Evolutionary conservation across 2,888 invertebrate species (phyloP).

Genomic region (Aproaerema taeniolella): DNA sequence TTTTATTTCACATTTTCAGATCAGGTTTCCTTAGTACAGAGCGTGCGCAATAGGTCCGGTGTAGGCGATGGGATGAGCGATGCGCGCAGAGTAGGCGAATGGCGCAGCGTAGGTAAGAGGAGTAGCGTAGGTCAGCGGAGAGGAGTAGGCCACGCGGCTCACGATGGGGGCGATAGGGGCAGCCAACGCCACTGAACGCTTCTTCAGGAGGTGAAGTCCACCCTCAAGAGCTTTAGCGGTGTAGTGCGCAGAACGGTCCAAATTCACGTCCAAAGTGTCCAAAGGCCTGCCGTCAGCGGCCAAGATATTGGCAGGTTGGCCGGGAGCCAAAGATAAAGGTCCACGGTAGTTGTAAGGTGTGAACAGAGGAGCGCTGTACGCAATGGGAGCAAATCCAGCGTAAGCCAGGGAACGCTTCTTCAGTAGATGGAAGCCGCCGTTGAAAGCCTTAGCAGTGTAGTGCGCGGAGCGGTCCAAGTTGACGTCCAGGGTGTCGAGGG

Average conservation of each 20-base stretch:
- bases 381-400: slow-evolving; percentile 9
- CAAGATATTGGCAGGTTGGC: slow-evolving; percentile 61
- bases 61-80: slow-evolving; percentile 20
- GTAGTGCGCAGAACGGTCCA: slow-evolving; percentile 61
- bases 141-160: not conserved
- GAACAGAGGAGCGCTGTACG: slow-evolving; percentile 31
- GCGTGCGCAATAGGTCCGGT: slow-evolving; percentile 28
- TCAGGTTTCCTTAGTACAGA: slow-evolving; percentile 19
- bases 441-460: slow-evolving; percentile 51
- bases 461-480: slow-evolving; percentile 65
- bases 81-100: slow-evolving; percentile 17
- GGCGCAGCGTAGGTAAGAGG: slow-evolving; percentile 11
- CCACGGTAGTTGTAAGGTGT: slow-evolving; percentile 51
- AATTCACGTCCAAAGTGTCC: slow-evolving; percentile 63
- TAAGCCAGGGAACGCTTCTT: not conserved
- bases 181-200: not conserved
- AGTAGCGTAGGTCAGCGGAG: slow-evolving; percentile 8
- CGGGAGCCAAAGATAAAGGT: slow-evolving; percentile 62
- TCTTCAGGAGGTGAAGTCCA: not conserved
- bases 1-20: too few species aligned
- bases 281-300: slow-evolving; percentile 62
- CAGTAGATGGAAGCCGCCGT: slow-evolving; percentile 18
- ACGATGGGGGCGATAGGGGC: slow-evolving; percentile 22
- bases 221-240: slow-evolving; percentile 51
- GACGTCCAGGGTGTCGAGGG: slow-evolving; percentile 63